Base-by-base conservation (phyloP, 2,888 invertebrate species). In the Archips crataeganus region DNA sequence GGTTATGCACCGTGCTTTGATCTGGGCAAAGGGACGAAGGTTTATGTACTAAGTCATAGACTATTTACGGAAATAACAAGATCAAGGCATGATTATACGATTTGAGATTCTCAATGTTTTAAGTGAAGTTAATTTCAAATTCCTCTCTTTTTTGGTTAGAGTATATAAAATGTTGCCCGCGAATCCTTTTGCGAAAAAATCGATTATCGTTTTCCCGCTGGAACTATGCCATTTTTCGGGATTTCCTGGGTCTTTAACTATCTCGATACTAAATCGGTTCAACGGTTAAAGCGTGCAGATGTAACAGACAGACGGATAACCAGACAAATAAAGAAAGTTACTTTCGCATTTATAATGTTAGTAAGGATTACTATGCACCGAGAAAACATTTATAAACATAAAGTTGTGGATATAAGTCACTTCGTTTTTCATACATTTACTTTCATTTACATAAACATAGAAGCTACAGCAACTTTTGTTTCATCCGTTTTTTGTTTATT, bases 401-500 rank as follows among this genome's bases (percentile, higher is more conserved):
- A 45, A 45, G 23, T n/a, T 11, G 8, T 15, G 45, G 15, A 45
- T 42, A 61, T 67, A 62, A 57, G 62, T 72, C 67, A 63, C 47
- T 67, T 32, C 67, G 62, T 68, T 57, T 57, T 32, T 61, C 66
- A 54, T 66, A 61, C n/a, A 5, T 67, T 71, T 57, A 57, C 59
- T 59, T 71, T 62, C 36, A 39, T 62, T 54, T 68, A 59, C 3
- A 13, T 13, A n/a, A 68, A 62, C 63, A 68, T 61, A 15, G 36
- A 73, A 15, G 34, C 63, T 49, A 51, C 68, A 57, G 67, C 36
- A 39, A 54, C 59, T 73, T 63, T 72, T 69, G 59, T 69, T 63
- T n/a, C 13, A 57, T 57, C 57, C 34, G 62, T 67, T 67, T 72
- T 72, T 62, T 36, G 72, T 72, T 67, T 71, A 61, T 62, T 67